phyloP scores from a whole-genome alignment of 2,888 invertebrate species.

The Aleiodes leptofemur region DNA sequence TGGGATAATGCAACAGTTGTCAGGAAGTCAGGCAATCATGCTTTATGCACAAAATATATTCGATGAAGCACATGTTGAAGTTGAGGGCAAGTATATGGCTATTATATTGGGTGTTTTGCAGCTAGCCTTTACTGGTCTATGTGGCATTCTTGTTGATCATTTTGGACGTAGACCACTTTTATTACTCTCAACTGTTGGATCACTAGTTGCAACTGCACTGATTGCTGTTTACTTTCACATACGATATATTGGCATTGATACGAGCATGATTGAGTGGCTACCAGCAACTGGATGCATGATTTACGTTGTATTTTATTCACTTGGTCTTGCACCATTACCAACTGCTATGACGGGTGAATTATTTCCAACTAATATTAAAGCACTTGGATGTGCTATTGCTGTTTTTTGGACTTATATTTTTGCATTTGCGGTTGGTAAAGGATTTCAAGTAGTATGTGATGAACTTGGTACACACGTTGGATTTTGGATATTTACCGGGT shows the following conservation, averaged over 20 bases:
- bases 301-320: conserved; percentile 55
- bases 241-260: conserved; percentile 29
- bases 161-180: conserved; percentile 54
- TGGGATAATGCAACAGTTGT: conserved; percentile 52
- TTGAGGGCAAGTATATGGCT: conserved; percentile 56
- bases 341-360: conserved; percentile 58
- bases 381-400: conserved; percentile 52
- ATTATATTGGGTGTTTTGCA: conserved; percentile 59
- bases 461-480: conserved; percentile 46
- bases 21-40: conserved; percentile 42
- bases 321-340: conserved; percentile 57
- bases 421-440: conserved; percentile 49
- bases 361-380: conserved; percentile 60
- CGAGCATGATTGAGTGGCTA: conserved; percentile 52
- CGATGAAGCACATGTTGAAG: conserved; percentile 43
- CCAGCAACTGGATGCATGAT: conserved; percentile 52
- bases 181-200: conserved; percentile 52
- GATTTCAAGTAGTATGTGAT: conserved; percentile 49
- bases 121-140: conserved; percentile 44
- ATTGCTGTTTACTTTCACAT: conserved; percentile 56
- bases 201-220: conserved; percentile 44
- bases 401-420: conserved; percentile 46
- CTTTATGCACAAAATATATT: conserved; percentile 54
- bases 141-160: conserved; percentile 52
- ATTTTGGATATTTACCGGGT: conserved; percentile 54